Evolutionary conservation across 2,888 invertebrate genomes (phyloP), one percentile per base, ranked within the genome.

Genomic region (Ischnus inquisitorius): DNA sequence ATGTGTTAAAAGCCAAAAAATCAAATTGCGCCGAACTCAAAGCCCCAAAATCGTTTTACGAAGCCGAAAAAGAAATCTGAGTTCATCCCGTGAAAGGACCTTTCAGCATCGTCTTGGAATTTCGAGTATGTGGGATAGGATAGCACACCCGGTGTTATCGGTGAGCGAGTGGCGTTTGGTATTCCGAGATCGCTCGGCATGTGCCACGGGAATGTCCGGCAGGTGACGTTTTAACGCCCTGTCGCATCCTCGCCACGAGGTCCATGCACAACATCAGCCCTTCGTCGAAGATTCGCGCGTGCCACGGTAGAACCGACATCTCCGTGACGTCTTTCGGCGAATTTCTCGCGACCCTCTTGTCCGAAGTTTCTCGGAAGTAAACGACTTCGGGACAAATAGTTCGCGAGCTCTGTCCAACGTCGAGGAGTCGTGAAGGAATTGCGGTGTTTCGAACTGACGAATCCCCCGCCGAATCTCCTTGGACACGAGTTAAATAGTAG

Each of bases 161-260:
- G 72, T 77, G 75, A 77, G 82, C 78, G 82, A 79, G 85, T 83
- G 83, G 84, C 86, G 85, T 84, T 86, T 85, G 92, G 93, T 87
- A 93, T 92, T 89, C 88, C 87, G 87, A 88, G 87, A 88, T 89
- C 90, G 92, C 90, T 86, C 79, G 92, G 92, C 89, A 92, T 90
- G 91, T 90, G 92, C 84, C 79, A 88, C 89, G 88, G 85, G 91
- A 91, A 92, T 92, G 92, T 92, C 93, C 92, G 90, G 88, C 89
- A 88, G 90, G 92, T 91, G 93, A 92, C 92, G 92, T 91, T 89
- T 88, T 77, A 89, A 90, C 91, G 89, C 90, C 90, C 86, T 89
- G 91, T 91, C 92, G 89, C 88, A 87, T 86, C 86, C 87, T 90
- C 88, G 86, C 76, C 43, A 22, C 64, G 62, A 41, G 46, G 65